Evolutionary conservation across 2,888 invertebrate genomes (phyloP).

Genomic region (Drosophila sordidula): DNA sequence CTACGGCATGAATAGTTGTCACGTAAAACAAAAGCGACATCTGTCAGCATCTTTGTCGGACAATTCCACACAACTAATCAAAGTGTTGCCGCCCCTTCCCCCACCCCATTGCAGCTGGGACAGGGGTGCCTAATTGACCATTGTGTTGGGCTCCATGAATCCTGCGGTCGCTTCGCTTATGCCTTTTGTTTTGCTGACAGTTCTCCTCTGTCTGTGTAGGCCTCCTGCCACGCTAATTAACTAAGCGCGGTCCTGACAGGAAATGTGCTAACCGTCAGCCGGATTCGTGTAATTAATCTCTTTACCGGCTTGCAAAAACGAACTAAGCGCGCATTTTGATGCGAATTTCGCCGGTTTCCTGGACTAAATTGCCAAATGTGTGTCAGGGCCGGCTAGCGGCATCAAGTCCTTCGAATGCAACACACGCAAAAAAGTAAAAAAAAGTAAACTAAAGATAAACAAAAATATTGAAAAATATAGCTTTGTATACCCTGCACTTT

Average conservation of each 20-base stretch:
- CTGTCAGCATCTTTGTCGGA: constrained; percentile 45
- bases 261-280: constrained; percentile 76
- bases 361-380: constrained; percentile 34
- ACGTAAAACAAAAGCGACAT: constrained; percentile 63
- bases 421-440: constrained; percentile 24
- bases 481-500: constrained; percentile 5
- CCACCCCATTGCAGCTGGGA: constrained; percentile 1
- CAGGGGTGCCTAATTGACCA: constrained; percentile 59
- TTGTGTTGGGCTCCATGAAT: constrained; percentile 41
- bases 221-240: constrained; percentile 60
- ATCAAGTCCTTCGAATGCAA: constrained; percentile 54
- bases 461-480: constrained; percentile 1
- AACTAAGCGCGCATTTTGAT: constrained; percentile 51
- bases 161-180: constrained; percentile 22
- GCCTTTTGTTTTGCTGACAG: constrained; percentile 34
- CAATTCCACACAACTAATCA: constrained; percentile 51
- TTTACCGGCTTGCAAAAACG: constrained; percentile 61
- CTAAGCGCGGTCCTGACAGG: constrained; percentile 57
- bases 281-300: constrained; percentile 76
- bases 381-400: constrained; percentile 60
- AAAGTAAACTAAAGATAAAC: constrained; percentile 12
- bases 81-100: constrained; percentile 1
- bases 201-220: constrained; percentile 15
- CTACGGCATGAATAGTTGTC: constrained; percentile 41
- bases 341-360: constrained; percentile 54